Conservation (phyloP, 2,888 invertebrate species). For the Pristionchus fissidentatus region DNA sequence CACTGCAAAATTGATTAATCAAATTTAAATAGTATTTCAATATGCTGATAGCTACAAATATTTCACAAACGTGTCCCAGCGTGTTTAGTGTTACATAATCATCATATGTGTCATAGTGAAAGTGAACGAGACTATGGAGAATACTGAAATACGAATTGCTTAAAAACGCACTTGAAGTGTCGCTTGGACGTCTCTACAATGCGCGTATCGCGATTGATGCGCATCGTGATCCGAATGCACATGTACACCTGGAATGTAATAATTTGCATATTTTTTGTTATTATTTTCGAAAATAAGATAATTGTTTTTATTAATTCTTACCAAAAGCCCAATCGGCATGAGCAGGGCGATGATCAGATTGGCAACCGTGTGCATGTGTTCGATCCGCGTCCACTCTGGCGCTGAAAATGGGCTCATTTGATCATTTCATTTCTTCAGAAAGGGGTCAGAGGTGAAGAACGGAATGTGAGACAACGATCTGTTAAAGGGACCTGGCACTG, state of each 20-base stretch:
- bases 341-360: conserved; percentile 69
- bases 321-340: conserved; percentile 59
- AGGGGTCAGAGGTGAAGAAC: background rate
- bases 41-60: background rate
- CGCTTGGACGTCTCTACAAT: background rate
- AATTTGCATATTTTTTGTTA: background rate
- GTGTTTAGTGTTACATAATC: too few relatives aligned
- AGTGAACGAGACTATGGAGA: too few relatives aligned
- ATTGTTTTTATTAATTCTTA: background rate
- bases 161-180: conserved; percentile 14
- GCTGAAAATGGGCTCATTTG: conserved; percentile 59
- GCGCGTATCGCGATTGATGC: background rate
- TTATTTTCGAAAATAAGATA: background rate
- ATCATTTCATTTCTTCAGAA: too few relatives aligned
- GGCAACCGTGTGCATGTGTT: conserved; percentile 65
- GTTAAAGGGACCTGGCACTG: too few relatives aligned
- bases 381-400: conserved; percentile 58
- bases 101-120: too few relatives aligned
- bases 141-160: background rate
- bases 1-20: conserved; percentile 54
- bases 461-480: background rate
- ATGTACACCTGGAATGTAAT: conserved; percentile 2
- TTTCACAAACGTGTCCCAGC: too few relatives aligned
- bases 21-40: background rate
- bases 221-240: background rate